phyloP scores from a whole-genome alignment of 2,888 invertebrate species.

The Cantharis lateralis region DNA sequence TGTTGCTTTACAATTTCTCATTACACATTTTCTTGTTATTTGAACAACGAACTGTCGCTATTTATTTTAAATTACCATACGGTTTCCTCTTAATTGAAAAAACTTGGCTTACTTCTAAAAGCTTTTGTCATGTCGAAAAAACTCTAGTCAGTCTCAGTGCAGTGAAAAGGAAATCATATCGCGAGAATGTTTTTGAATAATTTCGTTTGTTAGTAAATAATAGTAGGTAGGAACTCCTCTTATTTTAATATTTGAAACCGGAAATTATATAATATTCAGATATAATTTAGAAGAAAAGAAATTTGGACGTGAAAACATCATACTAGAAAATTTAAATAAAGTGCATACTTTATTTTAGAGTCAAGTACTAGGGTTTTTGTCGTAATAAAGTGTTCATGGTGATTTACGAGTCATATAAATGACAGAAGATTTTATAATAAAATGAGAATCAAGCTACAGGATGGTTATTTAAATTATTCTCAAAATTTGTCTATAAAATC shows the following conservation, averaged over 20 bases:
- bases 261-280: background rate
- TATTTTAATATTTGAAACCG: background rate
- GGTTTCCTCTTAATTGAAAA: background rate
- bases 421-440: background rate
- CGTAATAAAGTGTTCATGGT: background rate
- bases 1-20: too few species aligned
- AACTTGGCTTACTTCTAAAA: background rate
- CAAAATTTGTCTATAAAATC: background rate
- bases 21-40: too few species aligned
- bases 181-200: background rate
- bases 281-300: background rate
- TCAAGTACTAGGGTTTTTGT: background rate
- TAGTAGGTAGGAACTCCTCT: background rate
- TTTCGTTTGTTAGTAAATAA: background rate
- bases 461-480: background rate
- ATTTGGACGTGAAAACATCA: background rate
- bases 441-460: background rate
- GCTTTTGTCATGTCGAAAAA: background rate
- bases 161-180: background rate
- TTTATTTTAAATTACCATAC: too few species aligned
- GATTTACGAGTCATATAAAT: background rate
- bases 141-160: background rate
- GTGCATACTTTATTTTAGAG: background rate
- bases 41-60: too few species aligned
- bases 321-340: background rate